Conservation (phyloP, 2,888 invertebrate genomes). For the Sipha maydis region DNA sequence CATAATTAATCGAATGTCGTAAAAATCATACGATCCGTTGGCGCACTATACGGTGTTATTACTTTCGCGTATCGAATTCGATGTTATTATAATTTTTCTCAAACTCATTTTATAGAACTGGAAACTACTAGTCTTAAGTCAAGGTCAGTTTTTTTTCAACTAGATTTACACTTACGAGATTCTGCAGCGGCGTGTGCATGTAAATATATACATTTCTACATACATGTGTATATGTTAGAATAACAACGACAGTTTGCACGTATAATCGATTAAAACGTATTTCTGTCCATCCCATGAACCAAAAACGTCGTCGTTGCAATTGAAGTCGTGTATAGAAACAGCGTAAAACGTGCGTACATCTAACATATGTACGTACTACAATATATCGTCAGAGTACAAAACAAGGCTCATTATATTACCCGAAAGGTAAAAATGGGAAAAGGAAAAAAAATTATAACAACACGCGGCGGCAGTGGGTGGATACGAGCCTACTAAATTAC, state of each 20-base stretch:
- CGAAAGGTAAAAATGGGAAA: not conserved
- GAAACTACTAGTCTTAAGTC: conserved; percentile 42
- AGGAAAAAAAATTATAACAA: conserved; percentile 24
- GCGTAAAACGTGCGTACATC: not conserved
- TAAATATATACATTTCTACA: too few relatives aligned
- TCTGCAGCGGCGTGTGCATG: not conserved
- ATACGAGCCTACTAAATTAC: conserved; percentile 56
- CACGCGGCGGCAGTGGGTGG: conserved; percentile 45
- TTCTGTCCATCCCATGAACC: not conserved
- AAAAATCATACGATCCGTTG: conserved; percentile 31
- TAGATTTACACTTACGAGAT: not conserved
- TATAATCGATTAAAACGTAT: conserved; percentile 24
- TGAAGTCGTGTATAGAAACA: not conserved
- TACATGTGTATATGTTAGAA: not conserved
- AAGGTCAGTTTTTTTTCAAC: conserved; percentile 36
- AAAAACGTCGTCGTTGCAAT: not conserved
- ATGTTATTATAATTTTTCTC: conserved; percentile 28
- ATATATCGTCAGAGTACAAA: not conserved
- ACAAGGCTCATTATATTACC: conserved; percentile 32
- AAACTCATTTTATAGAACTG: conserved; percentile 27
- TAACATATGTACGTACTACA: not conserved
- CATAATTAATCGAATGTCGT: conserved; percentile 50
- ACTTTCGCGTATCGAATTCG: conserved; percentile 40
- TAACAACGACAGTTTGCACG: not conserved
- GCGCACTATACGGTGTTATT: conserved; percentile 11